phyloP scores from a whole-genome alignment of 2,113 vertebrate species.

The Bos indicus region DNA sequence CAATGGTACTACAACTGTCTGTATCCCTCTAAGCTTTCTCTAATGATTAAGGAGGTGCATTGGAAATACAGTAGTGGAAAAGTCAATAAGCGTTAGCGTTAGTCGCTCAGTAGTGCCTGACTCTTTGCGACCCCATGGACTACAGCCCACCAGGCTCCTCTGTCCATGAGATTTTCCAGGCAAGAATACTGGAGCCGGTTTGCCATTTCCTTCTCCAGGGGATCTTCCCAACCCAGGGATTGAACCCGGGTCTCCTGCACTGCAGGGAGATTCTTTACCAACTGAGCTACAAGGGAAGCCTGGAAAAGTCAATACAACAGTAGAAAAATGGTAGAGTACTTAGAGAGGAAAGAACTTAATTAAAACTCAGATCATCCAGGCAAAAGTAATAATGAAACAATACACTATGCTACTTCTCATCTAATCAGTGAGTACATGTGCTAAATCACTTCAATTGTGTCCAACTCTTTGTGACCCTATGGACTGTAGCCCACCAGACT shows the following conservation, averaged over 20 bases:
- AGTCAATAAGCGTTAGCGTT: not conserved
- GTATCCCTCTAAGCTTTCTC: not conserved
- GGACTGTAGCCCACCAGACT: not conserved
- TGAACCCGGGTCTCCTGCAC: no score
- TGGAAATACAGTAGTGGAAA: not conserved
- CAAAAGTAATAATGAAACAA: not conserved
- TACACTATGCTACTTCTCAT: not conserved
- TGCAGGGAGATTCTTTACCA: no score
- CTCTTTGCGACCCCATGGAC: no score
- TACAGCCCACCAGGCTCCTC: no score
- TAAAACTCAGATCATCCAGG: not conserved
- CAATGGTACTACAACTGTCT: not conserved
- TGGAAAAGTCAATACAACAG: not conserved
- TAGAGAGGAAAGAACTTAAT: not conserved
- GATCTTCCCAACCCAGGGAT: no score
- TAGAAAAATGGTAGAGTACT: not conserved
- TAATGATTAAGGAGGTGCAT: not conserved
- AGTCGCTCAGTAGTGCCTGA: fast-evolving
- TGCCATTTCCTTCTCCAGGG: no score
- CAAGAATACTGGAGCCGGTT: no score
- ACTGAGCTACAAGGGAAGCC: no score
- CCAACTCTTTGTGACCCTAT: not conserved
- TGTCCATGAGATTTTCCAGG: no score
- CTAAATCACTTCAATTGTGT: not conserved
- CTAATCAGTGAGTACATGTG: not conserved